A percentile compares a stretch with the other conserved stretches of the same genome.
Conservation (phyloP, 2,113 vertebrate species). For the Passer montanus region DNA sequence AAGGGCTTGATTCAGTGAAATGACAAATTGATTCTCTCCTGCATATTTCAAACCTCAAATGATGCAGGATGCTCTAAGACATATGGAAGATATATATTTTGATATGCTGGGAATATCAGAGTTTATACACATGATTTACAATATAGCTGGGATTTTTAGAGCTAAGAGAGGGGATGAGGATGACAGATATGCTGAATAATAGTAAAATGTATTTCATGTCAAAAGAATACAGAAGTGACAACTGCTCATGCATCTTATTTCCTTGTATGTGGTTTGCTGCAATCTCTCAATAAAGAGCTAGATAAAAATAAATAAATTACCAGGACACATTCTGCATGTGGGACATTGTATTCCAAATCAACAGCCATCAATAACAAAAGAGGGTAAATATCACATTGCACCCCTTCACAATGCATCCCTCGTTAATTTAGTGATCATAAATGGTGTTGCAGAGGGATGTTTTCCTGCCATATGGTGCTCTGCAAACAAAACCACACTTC, state of each 20-base stretch:
- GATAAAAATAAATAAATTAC: neutral
- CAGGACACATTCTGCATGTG: neutral
- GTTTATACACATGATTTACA: slow-evolving; percentile 1
- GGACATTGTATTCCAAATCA: neutral
- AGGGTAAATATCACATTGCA: neutral
- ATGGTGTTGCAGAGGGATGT: neutral
- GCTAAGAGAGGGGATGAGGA: neutral
- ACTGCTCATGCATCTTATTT: neutral
- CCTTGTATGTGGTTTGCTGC: neutral
- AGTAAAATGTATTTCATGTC: slow-evolving; percentile 14
- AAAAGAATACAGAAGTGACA: slow-evolving; percentile 5
- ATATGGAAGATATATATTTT: neutral
- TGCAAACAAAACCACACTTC: neutral
- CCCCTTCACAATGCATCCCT: neutral
- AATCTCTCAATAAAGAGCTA: neutral
- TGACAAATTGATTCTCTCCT: neutral
- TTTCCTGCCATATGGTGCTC: neutral
- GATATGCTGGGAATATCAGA: neutral
- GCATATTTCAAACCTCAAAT: neutral
- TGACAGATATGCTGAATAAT: slow-evolving; percentile 9
- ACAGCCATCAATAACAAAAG: neutral
- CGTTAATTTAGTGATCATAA: neutral
- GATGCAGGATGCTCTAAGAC: neutral
- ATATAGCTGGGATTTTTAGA: neutral
- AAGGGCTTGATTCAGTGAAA: neutral